These are phyloP conservation scores for Phainopepla nitens DNA, from an alignment of 2,113 vertebrate species.

Conservation along the genomic window DNA sequence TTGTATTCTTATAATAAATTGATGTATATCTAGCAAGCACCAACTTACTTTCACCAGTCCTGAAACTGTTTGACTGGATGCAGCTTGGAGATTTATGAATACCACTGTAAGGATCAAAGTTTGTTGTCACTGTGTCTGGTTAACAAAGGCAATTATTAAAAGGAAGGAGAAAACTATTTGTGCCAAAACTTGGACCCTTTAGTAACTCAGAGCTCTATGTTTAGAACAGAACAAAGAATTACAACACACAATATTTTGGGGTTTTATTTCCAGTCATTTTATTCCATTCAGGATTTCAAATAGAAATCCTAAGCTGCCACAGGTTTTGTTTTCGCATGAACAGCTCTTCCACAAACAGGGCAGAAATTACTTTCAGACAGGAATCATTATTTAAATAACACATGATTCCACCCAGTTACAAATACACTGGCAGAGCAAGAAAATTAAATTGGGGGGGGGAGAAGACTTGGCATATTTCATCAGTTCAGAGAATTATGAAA, in stretches of 20 bases:
- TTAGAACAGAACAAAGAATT: constrained; percentile 46
- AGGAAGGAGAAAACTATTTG: not conserved
- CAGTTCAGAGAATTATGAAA: constrained; percentile 27
- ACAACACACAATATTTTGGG: constrained; percentile 39
- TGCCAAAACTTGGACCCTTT: not conserved
- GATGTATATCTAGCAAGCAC: not conserved
- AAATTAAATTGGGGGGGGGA: not conserved
- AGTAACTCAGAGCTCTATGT: constrained; percentile 17
- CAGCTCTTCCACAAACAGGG: constrained; percentile 30
- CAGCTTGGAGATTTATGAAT: not conserved
- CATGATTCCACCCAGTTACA: not conserved
- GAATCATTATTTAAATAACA: constrained; percentile 35
- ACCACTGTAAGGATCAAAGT: not conserved
- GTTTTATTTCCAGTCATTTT: constrained; percentile 40
- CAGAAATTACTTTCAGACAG: constrained; percentile 53
- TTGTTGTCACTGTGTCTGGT: not conserved
- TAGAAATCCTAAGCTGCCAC: constrained; percentile 16
- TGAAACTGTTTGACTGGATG: not conserved
- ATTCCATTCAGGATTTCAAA: constrained; percentile 56
- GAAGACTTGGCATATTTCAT: not conserved
- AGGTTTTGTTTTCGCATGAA: constrained; percentile 35
- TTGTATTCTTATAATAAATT: not conserved
- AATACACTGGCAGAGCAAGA: not conserved
- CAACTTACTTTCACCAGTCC: not conserved
- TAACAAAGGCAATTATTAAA: not conserved